Evolutionary conservation across 2,888 invertebrate genomes (phyloP), one percentile per base, ranked within the genome.

Genomic region (Digitonthophagus gazella): DNA sequence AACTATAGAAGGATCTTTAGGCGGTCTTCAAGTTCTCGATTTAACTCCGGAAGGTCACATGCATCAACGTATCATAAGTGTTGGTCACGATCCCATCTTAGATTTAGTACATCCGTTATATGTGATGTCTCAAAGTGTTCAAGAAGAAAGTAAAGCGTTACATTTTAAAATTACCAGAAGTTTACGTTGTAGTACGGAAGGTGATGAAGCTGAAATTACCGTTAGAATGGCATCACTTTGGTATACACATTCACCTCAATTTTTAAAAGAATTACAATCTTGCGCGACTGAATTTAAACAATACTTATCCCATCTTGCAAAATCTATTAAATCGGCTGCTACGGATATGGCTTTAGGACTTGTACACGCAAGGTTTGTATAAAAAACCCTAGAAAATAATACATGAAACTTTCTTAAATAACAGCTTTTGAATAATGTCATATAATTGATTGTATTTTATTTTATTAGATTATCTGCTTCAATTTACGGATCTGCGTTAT

Each of bases 281-380:
- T 97, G 97, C 82, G 92, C 94, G 8, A 91, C 92, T 11, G 94
- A 96, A 84, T 96, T 97, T 83, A 93, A 93, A 80, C 93, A 94
- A 80, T 96, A 96, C 83, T 85, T 93, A 75, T 90, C 92, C 67
- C 91, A 93, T 80, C 86, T 96, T 73, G 95, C 95, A 11, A 87
- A 91, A 67, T 93, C 95, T 65, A 91, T 97, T 75, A 91, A 92
- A 74, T 90, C 92, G 67, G 97, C 96, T 67, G 97, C 97, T 44
- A 93, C 95, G 0, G 96, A 97, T 83, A 94, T 97, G 90, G 97
- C 97, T 18, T 89, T 93, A 71, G 95, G 94, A 0, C 87, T 97
- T 69, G 93, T 94, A 2, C 91, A 93, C 74, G 90, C 92, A 18
- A 88, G 89, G 81, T 80, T 63, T 16, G 16, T n/a, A 15, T 61